These are phyloP conservation scores for Pollenia amentaria DNA, from an alignment of 2,888 invertebrate genomes.

Conservation along the genomic window DNA sequence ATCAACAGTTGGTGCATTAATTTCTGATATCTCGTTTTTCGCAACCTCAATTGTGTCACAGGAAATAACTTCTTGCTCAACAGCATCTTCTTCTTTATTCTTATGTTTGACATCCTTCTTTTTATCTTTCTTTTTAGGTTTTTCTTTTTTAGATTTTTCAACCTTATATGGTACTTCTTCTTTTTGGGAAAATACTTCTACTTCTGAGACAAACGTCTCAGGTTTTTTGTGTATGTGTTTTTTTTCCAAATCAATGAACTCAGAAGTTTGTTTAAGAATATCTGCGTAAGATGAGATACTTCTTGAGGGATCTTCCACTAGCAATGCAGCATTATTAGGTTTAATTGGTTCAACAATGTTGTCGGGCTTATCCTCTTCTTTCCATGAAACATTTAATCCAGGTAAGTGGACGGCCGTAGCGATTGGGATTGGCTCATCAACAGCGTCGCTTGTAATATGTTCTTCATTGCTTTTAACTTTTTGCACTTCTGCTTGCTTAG, in stretches of 20 bases:
- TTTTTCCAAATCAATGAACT: constrained; percentile 62
- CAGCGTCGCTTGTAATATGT: neutral
- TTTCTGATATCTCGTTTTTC: neutral
- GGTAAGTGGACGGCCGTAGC: constrained; percentile 62
- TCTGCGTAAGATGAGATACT: constrained; percentile 54
- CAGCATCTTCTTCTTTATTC: constrained; percentile 30
- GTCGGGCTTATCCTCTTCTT: constrained; percentile 31
- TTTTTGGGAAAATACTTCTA: neutral
- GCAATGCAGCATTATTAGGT: neutral
- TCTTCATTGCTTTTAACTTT: neutral
- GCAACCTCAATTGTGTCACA: neutral
- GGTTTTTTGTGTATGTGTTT: constrained; percentile 31
- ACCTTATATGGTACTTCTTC: neutral
- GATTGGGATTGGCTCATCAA: constrained; percentile 19
- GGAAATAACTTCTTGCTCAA: neutral
- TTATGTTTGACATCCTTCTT: constrained; percentile 54
- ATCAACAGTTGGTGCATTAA: neutral
- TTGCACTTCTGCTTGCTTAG: neutral
- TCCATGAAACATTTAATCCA: constrained; percentile 65
- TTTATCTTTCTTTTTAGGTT: constrained; percentile 55
- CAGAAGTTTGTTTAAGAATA: constrained; percentile 63
- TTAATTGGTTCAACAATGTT: constrained; percentile 9
- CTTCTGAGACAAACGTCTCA: neutral
- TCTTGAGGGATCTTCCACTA: neutral
- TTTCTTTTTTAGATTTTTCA: constrained; percentile 69